Evolutionary conservation across 2,113 vertebrate genomes (phyloP), one percentile per base, ranked within the genome.

Genomic region (Tachysurus vachellii): DNA sequence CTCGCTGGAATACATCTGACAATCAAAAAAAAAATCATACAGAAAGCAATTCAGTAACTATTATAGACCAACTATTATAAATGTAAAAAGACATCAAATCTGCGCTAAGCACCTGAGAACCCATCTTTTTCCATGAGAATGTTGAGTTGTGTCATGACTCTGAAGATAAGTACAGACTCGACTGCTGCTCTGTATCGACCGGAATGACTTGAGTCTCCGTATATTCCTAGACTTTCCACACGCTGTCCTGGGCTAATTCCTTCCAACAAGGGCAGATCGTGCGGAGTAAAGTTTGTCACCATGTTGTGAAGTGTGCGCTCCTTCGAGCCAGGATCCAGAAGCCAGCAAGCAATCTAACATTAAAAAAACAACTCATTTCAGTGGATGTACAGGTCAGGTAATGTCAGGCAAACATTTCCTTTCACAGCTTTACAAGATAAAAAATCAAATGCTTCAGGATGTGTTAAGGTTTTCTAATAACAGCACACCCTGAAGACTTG

Each of bases 261-360:
- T 0, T 97, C 96, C 86, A 99, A 92, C 17, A 99, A 93, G 5
- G 95, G 91, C 4, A 99, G 92, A 56, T 98, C 97, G 2, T 92
- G 91, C 44, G 97, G 96, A 81, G 96, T 94, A 89, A 97, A 97
- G 89, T 93, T 96, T 1, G 97, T 95, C 87, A 98, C 97, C 96
- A 99, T 97, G 91, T 94, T 98, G 91, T 97, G 95, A 66, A 99
- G 94, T 2, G 96, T 99, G 4, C 96, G 95, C 83, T 98, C 98
- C 87, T 97, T 96, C 77, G 96, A 97, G 87, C 95, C 93, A 16
- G 96, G 96, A 91, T 99, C 97, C 80, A 99, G 50, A 90, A 99
- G 93, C 98, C 98, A 99, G 91, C 96, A 98, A 0, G 97, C 98
- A 80, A 99, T 96, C 98, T 99, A 77, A 28, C 44, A 75, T 82